Evolutionary conservation across 2,113 vertebrate species (phyloP).

Genomic region (Blennius ocellaris): DNA sequence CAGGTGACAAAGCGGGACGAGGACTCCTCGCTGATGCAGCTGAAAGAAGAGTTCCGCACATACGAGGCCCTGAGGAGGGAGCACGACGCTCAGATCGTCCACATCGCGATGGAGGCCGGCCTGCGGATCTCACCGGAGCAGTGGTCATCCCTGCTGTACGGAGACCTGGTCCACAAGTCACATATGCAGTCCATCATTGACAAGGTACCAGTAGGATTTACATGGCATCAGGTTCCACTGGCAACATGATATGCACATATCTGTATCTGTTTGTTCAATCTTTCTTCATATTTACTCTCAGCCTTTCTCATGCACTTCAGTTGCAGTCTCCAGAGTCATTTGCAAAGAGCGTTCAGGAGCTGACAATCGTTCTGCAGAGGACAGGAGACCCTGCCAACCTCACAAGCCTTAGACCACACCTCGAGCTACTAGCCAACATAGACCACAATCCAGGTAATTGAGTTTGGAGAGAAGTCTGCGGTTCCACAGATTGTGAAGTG

Average conservation of each 20-base stretch:
- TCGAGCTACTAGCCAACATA: conserved; percentile 94
- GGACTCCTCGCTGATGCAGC: conserved; percentile 97
- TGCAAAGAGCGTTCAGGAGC: conserved; percentile 96
- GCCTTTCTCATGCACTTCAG: conserved; percentile 75
- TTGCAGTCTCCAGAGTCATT: conserved; percentile 97
- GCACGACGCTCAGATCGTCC: conserved; percentile 96
- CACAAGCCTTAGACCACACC: conserved; percentile 91
- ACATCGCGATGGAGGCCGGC: conserved; percentile 98
- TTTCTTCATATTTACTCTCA: conserved; percentile 3
- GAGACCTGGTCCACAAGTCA: conserved; percentile 97
- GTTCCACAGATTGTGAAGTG: too few species aligned
- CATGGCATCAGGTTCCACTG: not conserved
- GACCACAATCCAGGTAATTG: conserved; percentile 94
- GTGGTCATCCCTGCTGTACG: conserved; percentile 97
- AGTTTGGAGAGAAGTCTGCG: not conserved
- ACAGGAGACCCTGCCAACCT: conserved; percentile 96
- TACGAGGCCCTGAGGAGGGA: conserved; percentile 95
- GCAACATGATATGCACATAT: not conserved
- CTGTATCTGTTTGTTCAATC: not conserved
- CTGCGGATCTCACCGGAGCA: conserved; percentile 97
- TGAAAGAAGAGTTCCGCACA: conserved; percentile 96
- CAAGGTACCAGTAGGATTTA: conserved; percentile 83
- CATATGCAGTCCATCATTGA: conserved; percentile 99
- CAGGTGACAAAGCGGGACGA: conserved; percentile 98
- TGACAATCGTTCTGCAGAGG: conserved; percentile 96